Evolutionary conservation across 1,140 invertebrate genomes (phyloP).

Genomic region (Phthorimaea operculella): DNA sequence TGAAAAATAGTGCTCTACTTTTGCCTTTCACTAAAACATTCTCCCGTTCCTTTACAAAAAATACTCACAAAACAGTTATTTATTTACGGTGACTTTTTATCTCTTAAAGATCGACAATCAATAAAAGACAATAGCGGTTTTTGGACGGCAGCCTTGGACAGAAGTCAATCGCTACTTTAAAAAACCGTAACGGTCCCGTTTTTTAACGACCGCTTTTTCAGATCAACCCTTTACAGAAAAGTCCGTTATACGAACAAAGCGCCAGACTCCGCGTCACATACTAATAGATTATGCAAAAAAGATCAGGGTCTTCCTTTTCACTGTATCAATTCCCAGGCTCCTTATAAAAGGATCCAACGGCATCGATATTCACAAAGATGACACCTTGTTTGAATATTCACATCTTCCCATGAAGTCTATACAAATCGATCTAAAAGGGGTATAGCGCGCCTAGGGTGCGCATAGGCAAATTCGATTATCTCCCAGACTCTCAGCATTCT

Average conservation of each 20-base stretch:
- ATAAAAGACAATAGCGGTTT: slow-evolving; percentile 7
- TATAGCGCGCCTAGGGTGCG: slow-evolving; percentile 34
- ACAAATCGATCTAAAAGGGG: slow-evolving; percentile 49
- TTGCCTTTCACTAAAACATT: not conserved
- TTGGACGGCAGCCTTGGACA: slow-evolving; percentile 22
- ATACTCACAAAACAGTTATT: slow-evolving; percentile 28
- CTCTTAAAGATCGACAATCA: no score
- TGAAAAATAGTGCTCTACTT: not conserved
- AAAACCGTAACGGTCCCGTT: slow-evolving; percentile 53
- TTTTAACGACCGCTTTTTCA: slow-evolving; percentile 49
- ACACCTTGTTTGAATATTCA: slow-evolving; percentile 68
- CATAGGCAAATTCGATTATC: slow-evolving; percentile 68
- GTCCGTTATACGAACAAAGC: slow-evolving; percentile 53
- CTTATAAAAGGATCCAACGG: slow-evolving; percentile 45
- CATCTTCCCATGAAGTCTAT: slow-evolving; percentile 56
- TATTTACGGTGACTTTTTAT: not conserved
- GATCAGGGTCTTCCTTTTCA: slow-evolving; percentile 54
- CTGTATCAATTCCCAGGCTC: slow-evolving; percentile 61
- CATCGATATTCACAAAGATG: slow-evolving; percentile 66
- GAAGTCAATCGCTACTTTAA: slow-evolving; percentile 24
- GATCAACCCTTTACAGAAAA: slow-evolving; percentile 50
- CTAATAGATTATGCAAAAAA: slow-evolving; percentile 66
- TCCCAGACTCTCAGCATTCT: slow-evolving; percentile 50
- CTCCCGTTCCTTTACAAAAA: not conserved
- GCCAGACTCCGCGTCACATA: slow-evolving; percentile 12